These are phyloP conservation scores for Nasonia giraulti DNA, from an alignment of 1,140 invertebrate species.

Conservation along the genomic window DNA sequence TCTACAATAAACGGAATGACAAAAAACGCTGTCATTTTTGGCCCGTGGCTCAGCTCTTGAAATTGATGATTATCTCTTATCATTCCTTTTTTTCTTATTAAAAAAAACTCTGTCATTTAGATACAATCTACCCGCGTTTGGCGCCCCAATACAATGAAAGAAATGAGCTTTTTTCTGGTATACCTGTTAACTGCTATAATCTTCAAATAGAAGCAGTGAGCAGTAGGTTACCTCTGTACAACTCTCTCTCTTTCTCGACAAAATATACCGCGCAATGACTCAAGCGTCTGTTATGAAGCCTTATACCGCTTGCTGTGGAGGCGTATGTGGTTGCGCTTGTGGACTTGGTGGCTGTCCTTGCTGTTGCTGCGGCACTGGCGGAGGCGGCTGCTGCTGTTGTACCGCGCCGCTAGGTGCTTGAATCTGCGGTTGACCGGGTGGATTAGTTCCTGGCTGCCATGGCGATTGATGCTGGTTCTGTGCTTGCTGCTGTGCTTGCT, in stretches of 20 bases:
- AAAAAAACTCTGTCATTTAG: constrained; percentile 43
- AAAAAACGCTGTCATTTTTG: constrained; percentile 49
- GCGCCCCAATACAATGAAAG: constrained; percentile 29
- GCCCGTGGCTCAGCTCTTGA: constrained; percentile 33
- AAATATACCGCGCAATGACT: constrained; percentile 30
- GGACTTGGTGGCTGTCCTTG: constrained; percentile 50
- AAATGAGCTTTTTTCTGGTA: constrained; percentile 39
- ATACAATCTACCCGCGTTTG: constrained; percentile 48
- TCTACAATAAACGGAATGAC: constrained; percentile 54
- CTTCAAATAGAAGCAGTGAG: background rate
- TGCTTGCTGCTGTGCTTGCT: constrained; percentile 64
- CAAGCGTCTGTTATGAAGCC: constrained; percentile 26
- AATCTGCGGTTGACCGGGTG: constrained; percentile 58
- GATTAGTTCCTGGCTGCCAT: constrained; percentile 66
- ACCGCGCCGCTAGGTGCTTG: background rate
- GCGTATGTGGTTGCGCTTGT: constrained; percentile 63
- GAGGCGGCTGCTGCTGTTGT: constrained; percentile 40
- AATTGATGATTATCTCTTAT: constrained; percentile 43
- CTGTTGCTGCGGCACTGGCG: constrained; percentile 21
- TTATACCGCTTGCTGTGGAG: constrained; percentile 70
- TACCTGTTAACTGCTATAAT: constrained; percentile 27
- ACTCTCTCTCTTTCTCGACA: constrained; percentile 41
- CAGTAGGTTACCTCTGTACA: constrained; percentile 45
- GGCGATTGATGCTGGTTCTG: constrained; percentile 63
- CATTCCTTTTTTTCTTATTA: constrained; percentile 15